A percentile compares a stretch with the other conserved stretches of the same genome.
Evolutionary conservation across 2,797 vertebrate species (phyloP).

Genomic region (Neosilurus mollespiculum): DNA sequence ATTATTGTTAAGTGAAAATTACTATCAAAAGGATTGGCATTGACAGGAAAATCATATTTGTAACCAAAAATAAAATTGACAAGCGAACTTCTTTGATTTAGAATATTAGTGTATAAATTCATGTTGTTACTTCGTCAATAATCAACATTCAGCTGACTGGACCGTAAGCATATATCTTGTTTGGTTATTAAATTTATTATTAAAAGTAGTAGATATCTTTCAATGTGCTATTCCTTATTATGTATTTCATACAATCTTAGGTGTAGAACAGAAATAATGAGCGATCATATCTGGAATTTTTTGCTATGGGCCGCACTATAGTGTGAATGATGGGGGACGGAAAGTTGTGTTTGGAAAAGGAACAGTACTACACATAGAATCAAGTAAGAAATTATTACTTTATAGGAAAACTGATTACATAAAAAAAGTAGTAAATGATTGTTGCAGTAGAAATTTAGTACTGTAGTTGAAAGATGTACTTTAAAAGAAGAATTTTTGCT

Average conservation of each 20-base stretch:
- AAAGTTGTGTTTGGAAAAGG: constrained; percentile 33
- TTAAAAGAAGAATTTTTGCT: background rate
- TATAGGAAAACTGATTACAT: background rate
- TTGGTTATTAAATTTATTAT: background rate
- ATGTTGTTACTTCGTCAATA: background rate
- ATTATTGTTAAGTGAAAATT: constrained; percentile 4
- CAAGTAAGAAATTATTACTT: constrained; percentile 23
- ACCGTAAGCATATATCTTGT: background rate
- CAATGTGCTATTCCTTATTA: background rate
- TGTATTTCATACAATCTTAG: background rate
- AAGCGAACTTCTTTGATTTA: background rate
- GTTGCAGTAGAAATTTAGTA: background rate
- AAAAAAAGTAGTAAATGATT: background rate
- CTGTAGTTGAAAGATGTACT: background rate
- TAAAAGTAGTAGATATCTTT: background rate
- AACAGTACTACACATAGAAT: constrained; percentile 4
- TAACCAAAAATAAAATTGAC: background rate
- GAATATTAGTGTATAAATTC: background rate
- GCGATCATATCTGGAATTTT: background rate
- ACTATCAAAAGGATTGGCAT: background rate
- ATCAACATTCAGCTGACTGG: background rate
- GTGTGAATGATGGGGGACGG: constrained; percentile 14
- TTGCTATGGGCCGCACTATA: background rate
- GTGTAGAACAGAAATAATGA: background rate
- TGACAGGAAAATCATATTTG: constrained; percentile 31